Percentiles rank a stretch among this genome's conserved stretches.
Evolutionary conservation across 1,140 invertebrate genomes (phyloP).

Genomic region (Solenopsis invicta): DNA sequence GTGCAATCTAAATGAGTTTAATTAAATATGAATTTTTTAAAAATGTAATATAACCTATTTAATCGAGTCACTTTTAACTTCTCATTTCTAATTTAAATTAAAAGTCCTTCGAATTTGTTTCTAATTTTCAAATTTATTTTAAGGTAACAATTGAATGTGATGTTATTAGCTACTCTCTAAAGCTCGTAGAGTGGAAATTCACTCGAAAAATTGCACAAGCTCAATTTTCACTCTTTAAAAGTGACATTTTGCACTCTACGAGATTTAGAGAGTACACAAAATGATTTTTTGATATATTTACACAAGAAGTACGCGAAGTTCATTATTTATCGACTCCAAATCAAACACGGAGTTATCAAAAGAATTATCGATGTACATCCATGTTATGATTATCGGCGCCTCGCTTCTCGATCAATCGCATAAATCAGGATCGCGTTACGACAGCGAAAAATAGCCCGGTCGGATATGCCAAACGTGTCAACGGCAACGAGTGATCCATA

Average conservation of each 20-base stretch:
- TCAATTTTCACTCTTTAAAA: too few relatives aligned
- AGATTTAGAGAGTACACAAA: too few relatives aligned
- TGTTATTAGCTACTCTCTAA: background rate
- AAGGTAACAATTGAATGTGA: background rate
- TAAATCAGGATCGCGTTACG: slow-evolving; percentile 56
- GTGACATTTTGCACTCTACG: too few relatives aligned
- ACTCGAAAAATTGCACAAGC: too few relatives aligned
- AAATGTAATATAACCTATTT: background rate
- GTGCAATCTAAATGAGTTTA: background rate
- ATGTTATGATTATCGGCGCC: slow-evolving; percentile 49
- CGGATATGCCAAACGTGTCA: slow-evolving; percentile 72
- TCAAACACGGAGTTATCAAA: slow-evolving; percentile 1
- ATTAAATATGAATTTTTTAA: background rate
- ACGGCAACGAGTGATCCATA: slow-evolving; percentile 61
- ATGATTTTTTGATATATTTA: background rate
- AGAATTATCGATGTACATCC: slow-evolving; percentile 6
- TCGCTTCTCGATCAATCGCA: slow-evolving; percentile 58
- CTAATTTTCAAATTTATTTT: background rate
- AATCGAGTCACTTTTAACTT: background rate
- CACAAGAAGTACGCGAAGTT: background rate
- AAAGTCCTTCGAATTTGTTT: background rate
- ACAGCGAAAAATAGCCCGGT: slow-evolving; percentile 70
- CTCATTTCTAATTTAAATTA: background rate
- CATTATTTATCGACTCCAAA: slow-evolving; percentile 42
- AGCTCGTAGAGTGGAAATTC: too few relatives aligned